phyloP scores from a whole-genome alignment of 2,113 vertebrate species.

The Myocastor coypus region DNA sequence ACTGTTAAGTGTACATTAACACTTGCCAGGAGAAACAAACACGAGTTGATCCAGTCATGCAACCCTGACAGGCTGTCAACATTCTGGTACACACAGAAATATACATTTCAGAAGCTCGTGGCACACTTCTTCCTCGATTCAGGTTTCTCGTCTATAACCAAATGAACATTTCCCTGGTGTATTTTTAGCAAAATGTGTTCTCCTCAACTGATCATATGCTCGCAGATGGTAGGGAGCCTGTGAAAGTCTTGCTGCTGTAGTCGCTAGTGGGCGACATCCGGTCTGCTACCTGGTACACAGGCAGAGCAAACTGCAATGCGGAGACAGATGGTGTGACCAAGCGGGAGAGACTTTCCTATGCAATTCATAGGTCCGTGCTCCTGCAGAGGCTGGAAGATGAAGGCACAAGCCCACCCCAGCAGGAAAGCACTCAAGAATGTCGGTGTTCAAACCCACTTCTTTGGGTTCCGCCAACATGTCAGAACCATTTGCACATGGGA shows the following conservation, averaged over 20 bases:
- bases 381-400: slow-evolving; percentile 75
- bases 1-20: background rate
- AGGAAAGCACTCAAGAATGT: slow-evolving; percentile 77
- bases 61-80: background rate
- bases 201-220: slow-evolving; percentile 86
- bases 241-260: slow-evolving; percentile 84
- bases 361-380: slow-evolving; percentile 71
- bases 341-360: slow-evolving; percentile 77
- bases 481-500: slow-evolving; percentile 51
- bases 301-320: slow-evolving; percentile 83
- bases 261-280: slow-evolving; percentile 78
- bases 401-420: slow-evolving; percentile 75
- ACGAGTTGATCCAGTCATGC: background rate
- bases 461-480: slow-evolving; percentile 77
- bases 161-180: slow-evolving; percentile 76
- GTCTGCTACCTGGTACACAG: slow-evolving; percentile 85
- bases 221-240: slow-evolving; percentile 82
- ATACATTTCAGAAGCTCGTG: background rate
- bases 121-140: slow-evolving; percentile 63
- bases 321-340: slow-evolving; percentile 85
- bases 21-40: slow-evolving; percentile 3
- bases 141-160: slow-evolving; percentile 80
- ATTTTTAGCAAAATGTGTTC: slow-evolving; percentile 82
- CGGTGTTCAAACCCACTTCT: slow-evolving; percentile 79
- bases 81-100: slow-evolving; percentile 9